Evolutionary conservation across 1,140 invertebrate species (phyloP).

Genomic region (Tyrophagus putrescentiae): DNA sequence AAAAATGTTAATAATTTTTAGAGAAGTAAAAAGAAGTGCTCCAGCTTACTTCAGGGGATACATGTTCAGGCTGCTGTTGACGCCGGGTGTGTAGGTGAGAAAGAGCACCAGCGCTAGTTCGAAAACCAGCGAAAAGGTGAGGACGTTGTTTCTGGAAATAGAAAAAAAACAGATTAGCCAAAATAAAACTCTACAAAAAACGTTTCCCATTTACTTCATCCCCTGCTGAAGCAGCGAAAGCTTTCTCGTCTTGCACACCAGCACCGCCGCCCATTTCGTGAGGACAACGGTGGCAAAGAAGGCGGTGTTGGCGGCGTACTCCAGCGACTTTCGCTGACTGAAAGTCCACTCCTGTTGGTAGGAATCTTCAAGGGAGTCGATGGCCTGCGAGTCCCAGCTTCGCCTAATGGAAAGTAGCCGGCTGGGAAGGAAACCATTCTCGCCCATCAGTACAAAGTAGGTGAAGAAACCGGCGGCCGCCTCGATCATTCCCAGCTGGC

Average conservation of each 20-base stretch:
- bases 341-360: slow-evolving; percentile 88
- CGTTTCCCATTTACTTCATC: slow-evolving; percentile 60
- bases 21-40: background rate
- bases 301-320: slow-evolving; percentile 93
- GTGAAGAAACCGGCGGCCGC: slow-evolving; percentile 97
- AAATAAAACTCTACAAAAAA: background rate
- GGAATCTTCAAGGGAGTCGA: slow-evolving; percentile 88
- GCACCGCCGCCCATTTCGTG: slow-evolving; percentile 95
- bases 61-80: slow-evolving; percentile 46
- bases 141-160: slow-evolving; percentile 39
- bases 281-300: slow-evolving; percentile 97
- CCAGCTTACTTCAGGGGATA: slow-evolving; percentile 41
- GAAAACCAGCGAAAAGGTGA: slow-evolving; percentile 59
- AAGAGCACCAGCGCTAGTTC: slow-evolving; percentile 51
- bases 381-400: slow-evolving; percentile 85
- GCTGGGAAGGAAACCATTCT: slow-evolving; percentile 82
- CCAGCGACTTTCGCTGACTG: slow-evolving; percentile 63
- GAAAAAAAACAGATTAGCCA: slow-evolving; percentile 15
- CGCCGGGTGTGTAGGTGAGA: slow-evolving; percentile 53
- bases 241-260: slow-evolving; percentile 91
- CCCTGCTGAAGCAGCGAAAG: slow-evolving; percentile 92
- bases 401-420: slow-evolving; percentile 76
- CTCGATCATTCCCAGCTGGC: slow-evolving; percentile 98
- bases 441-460: slow-evolving; percentile 97
- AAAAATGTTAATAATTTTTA: background rate